phyloP scores from a whole-genome alignment of 2,888 invertebrate species.

The Drosophila acutilabella region DNA sequence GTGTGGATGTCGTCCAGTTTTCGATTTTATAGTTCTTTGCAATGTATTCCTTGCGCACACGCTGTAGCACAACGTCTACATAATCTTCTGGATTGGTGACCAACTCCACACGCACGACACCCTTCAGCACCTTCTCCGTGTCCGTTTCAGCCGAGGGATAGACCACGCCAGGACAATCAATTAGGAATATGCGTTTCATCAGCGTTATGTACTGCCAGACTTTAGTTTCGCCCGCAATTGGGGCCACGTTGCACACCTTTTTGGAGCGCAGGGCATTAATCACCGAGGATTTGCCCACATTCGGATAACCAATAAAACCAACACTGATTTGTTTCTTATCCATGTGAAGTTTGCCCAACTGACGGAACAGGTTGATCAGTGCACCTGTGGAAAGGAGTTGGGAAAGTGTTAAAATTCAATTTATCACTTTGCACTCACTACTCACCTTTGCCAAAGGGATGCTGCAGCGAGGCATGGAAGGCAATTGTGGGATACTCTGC shows the following conservation, averaged over 20 bases:
- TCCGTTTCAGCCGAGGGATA: slow-evolving; percentile 98
- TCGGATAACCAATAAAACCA: slow-evolving; percentile 99
- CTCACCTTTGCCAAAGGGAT: slow-evolving; percentile 97
- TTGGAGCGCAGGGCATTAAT: slow-evolving; percentile 98
- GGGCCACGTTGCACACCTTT: slow-evolving; percentile 99
- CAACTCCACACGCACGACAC: slow-evolving; percentile 98
- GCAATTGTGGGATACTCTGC: slow-evolving; percentile 98
- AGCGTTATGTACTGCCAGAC: slow-evolving; percentile 99
- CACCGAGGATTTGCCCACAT: slow-evolving; percentile 99
- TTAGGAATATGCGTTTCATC: slow-evolving; percentile 98
- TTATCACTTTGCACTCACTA: not conserved
- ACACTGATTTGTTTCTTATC: slow-evolving; percentile 99
- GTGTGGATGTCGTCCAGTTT: slow-evolving; percentile 91
- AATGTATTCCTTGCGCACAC: slow-evolving; percentile 95
- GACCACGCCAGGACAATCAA: slow-evolving; percentile 99
- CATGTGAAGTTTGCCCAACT: slow-evolving; percentile 96
- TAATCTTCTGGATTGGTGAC: slow-evolving; percentile 98
- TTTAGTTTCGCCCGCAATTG: slow-evolving; percentile 98
- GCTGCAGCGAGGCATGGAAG: slow-evolving; percentile 99
- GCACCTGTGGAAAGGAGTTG: slow-evolving; percentile 86
- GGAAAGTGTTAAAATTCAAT: not conserved
- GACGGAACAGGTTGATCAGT: slow-evolving; percentile 96
- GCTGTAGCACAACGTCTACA: slow-evolving; percentile 92
- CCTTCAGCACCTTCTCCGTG: slow-evolving; percentile 97
- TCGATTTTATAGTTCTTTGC: slow-evolving; percentile 95